These are phyloP conservation scores for Eilema griseolum DNA, from an alignment of 2,888 invertebrate genomes.

Conservation along the genomic window DNA sequence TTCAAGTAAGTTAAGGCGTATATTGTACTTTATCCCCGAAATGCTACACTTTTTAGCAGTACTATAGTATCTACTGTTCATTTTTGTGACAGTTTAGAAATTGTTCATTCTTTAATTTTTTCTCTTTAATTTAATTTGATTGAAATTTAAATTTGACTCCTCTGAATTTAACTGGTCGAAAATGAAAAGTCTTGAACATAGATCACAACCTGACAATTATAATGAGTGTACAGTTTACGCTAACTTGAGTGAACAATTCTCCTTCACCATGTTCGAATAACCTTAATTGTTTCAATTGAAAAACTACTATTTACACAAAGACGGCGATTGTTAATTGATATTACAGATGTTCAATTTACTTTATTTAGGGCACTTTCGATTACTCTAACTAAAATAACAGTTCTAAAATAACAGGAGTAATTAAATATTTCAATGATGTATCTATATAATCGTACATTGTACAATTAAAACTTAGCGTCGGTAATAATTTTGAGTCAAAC, in stretches of 20 bases:
- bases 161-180: neutral
- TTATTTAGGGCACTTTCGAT: conserved; percentile 58
- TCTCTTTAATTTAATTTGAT: too few relatives aligned
- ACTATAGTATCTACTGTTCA: too few relatives aligned
- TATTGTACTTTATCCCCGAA: too few relatives aligned
- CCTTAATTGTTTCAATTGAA: conserved; percentile 85
- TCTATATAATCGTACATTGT: too few relatives aligned
- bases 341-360: conserved; percentile 72
- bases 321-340: conserved; percentile 73
- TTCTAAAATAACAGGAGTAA: neutral
- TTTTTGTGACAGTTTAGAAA: neutral
- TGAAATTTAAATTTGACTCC: neutral
- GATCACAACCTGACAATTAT: neutral
- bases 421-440: neutral
- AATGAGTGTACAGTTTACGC: neutral
- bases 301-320: conserved; percentile 73
- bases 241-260: conserved; percentile 24
- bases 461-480: too few relatives aligned
- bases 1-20: too few relatives aligned
- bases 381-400: conserved; percentile 26
- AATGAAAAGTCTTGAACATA: neutral
- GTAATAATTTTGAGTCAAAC: neutral
- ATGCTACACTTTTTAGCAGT: too few relatives aligned
- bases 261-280: conserved; percentile 63
- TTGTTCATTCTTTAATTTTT: neutral